A percentile compares a stretch with the other conserved stretches of the same genome.
These are phyloP conservation scores for Zhuqinia jingwanae DNA, from an alignment of 2,888 invertebrate genomes.

Conservation along the genomic window DNA sequence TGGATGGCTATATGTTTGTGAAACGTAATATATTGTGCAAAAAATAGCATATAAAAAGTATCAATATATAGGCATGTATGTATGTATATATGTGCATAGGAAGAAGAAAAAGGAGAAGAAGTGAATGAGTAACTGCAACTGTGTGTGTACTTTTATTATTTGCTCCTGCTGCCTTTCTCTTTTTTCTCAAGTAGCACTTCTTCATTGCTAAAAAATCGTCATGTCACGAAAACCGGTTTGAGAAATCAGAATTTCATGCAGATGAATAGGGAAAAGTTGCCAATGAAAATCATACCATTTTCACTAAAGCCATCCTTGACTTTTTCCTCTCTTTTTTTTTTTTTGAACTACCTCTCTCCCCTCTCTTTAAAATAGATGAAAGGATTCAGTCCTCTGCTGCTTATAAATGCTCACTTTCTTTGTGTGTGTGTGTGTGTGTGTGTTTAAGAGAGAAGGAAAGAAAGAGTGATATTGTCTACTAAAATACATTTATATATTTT, in stretches of 20 bases:
- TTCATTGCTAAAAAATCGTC: constrained; percentile 73
- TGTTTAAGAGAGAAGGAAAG: too few species aligned
- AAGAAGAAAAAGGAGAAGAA: neutral
- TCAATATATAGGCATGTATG: neutral
- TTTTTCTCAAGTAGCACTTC: constrained; percentile 40
- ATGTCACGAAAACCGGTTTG: constrained; percentile 73
- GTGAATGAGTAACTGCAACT: constrained; percentile 14
- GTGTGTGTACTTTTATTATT: neutral
- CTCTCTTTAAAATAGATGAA: constrained; percentile 47
- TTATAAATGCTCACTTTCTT: neutral
- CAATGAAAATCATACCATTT: constrained; percentile 75
- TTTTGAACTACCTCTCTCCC: constrained; percentile 10
- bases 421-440: neutral
- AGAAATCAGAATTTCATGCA: constrained; percentile 78
- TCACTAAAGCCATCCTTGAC: constrained; percentile 48
- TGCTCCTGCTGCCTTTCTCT: constrained; percentile 17
- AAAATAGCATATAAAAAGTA: neutral
- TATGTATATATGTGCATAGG: neutral
- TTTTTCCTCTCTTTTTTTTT: constrained; percentile 46
- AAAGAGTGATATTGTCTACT: neutral
- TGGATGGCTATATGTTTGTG: neutral
- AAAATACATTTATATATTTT: constrained; percentile 52
- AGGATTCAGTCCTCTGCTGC: constrained; percentile 16
- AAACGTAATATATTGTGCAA: neutral
- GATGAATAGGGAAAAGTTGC: constrained; percentile 77